Percentiles rank a stretch among this genome's conserved stretches.
phyloP scores from a whole-genome alignment of 2,113 vertebrate genomes.

The Vimba vimba region DNA sequence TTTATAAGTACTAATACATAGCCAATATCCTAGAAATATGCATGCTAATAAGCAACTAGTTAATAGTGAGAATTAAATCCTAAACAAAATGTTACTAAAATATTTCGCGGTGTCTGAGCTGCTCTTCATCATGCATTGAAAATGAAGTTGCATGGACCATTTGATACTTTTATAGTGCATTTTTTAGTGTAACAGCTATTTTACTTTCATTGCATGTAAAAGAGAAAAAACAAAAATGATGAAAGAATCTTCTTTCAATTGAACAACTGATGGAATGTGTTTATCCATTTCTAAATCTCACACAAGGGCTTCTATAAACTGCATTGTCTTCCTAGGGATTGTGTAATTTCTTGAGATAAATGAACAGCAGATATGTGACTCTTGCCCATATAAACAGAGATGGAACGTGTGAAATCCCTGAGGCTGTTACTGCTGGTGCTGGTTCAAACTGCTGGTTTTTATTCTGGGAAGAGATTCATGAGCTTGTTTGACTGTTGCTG shows the following conservation, averaged over 20 bases:
- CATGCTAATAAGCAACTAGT: too few relatives aligned
- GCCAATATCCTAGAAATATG: too few relatives aligned
- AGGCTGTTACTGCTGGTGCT: background rate
- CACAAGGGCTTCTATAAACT: background rate
- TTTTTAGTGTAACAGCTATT: background rate
- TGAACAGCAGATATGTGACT: background rate
- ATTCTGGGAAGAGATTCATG: constrained; percentile 34
- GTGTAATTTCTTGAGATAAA: constrained; percentile 9
- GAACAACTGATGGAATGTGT: background rate
- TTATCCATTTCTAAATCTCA: background rate
- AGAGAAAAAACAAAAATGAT: background rate
- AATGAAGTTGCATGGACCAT: background rate
- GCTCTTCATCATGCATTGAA: background rate
- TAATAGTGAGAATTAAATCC: too few relatives aligned
- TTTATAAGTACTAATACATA: too few relatives aligned
- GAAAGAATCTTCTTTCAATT: background rate
- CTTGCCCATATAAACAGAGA: background rate
- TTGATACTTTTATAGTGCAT: background rate
- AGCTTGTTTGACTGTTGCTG: constrained; percentile 3
- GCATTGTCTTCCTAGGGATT: background rate
- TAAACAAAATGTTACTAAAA: too few relatives aligned
- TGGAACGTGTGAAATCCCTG: constrained; percentile 1
- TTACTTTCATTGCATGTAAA: background rate
- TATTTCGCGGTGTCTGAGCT: background rate
- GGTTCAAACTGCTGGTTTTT: background rate